Evolutionary conservation across 2,113 vertebrate genomes (phyloP).

Genomic region (Rhinolophus ferrumequinum): DNA sequence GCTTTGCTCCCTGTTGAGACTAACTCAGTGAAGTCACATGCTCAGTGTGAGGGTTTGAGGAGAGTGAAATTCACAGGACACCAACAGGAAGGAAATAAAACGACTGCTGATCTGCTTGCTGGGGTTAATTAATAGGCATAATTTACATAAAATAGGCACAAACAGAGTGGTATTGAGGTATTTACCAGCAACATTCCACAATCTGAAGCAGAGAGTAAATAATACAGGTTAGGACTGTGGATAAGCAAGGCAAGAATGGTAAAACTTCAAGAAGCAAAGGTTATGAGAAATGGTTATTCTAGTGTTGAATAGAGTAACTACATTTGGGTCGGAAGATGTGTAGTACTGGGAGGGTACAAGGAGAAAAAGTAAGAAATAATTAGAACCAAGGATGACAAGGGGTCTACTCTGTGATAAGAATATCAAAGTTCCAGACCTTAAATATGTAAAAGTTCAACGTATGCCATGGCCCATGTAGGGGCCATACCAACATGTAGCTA

Average conservation of each 20-base stretch:
- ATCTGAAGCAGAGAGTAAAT: background rate
- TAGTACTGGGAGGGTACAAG: background rate
- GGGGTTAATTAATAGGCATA: slow-evolving; percentile 31
- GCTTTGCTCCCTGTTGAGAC: background rate
- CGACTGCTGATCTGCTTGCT: background rate
- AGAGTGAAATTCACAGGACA: background rate
- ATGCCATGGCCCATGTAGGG: background rate
- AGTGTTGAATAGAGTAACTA: background rate
- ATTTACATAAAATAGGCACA: background rate
- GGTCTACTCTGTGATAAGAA: background rate
- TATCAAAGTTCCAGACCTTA: background rate
- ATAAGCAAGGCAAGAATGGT: background rate
- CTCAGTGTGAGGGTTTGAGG: background rate
- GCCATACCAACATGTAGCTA: background rate
- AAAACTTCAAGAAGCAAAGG: background rate
- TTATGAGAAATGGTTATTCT: background rate
- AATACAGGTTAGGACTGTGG: background rate
- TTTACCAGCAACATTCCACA: background rate
- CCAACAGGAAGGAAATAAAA: background rate
- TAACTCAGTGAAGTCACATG: background rate
- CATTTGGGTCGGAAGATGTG: background rate
- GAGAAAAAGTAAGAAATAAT: background rate
- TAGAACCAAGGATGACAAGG: background rate
- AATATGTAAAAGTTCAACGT: background rate
- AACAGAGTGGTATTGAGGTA: background rate